phyloP scores from a whole-genome alignment of 2,113 vertebrate species.

The Esox niger region DNA sequence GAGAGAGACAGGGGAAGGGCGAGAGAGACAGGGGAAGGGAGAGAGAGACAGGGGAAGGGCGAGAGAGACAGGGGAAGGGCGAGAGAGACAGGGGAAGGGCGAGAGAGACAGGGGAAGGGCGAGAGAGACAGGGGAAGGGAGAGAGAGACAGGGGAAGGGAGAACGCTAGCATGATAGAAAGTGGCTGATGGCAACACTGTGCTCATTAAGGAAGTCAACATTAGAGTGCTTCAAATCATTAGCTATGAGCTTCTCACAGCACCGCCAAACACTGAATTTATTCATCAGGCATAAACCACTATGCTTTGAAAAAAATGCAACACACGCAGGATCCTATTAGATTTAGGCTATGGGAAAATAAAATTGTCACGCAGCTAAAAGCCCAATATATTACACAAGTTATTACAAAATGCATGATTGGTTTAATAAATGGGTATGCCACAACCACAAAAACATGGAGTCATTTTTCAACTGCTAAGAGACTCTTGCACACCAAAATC shows the following conservation, averaged over 20 bases:
- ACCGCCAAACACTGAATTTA: conserved; percentile 44
- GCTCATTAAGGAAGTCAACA: conserved; percentile 55
- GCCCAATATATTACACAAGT: too few relatives aligned
- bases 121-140: conserved; percentile 39
- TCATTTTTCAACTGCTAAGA: too few relatives aligned
- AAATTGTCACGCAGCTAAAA: conserved; percentile 28
- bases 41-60: neutral
- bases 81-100: too few relatives aligned
- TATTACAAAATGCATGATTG: too few relatives aligned
- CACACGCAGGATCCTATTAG: conserved; percentile 54
- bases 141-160: conserved; percentile 36
- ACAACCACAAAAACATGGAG: too few relatives aligned
- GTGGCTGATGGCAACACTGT: conserved; percentile 48
- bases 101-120: too few relatives aligned
- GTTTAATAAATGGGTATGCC: too few relatives aligned
- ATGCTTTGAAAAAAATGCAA: conserved; percentile 35
- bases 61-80: too few relatives aligned
- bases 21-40: neutral
- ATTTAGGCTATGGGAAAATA: conserved; percentile 38
- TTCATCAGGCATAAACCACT: conserved; percentile 61
- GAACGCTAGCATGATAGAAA: conserved; percentile 41
- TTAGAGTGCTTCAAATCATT: conserved; percentile 61
- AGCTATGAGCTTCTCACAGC: conserved; percentile 45
- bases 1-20: too few relatives aligned
- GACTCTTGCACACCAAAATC: too few relatives aligned